Evolutionary conservation across 2,888 invertebrate genomes (phyloP).

Genomic region (Diarsia rubi): DNA sequence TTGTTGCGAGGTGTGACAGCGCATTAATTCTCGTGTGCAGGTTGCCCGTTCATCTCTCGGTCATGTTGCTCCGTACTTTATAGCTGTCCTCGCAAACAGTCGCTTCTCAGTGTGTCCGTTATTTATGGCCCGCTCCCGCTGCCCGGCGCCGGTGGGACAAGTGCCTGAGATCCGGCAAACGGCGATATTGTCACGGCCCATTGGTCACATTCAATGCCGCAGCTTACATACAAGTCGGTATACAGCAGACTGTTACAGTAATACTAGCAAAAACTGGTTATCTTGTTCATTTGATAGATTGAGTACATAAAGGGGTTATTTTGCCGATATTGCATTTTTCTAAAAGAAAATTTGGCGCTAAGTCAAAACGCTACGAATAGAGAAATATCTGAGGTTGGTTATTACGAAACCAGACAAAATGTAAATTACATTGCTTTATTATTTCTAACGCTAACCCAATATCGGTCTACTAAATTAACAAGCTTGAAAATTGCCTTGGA

Average conservation of each 20-base stretch:
- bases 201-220: slow-evolving; percentile 81
- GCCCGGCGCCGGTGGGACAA: slow-evolving; percentile 46
- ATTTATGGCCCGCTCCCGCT: slow-evolving; percentile 37
- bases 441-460: background rate
- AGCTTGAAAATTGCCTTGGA: slow-evolving; percentile 6
- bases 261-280: slow-evolving; percentile 43
- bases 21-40: slow-evolving; percentile 28
- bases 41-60: slow-evolving; percentile 41
- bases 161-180: slow-evolving; percentile 61
- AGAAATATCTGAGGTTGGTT: background rate
- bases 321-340: background rate
- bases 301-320: background rate
- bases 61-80: slow-evolving; percentile 33
- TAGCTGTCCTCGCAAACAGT: slow-evolving; percentile 28
- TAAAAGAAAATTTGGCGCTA: background rate
- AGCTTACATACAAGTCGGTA: slow-evolving; percentile 48
- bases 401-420: slow-evolving; percentile 2
- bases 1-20: slow-evolving; percentile 40
- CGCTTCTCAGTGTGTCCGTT: slow-evolving; percentile 30
- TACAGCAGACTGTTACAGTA: slow-evolving; percentile 45
- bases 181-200: slow-evolving; percentile 77
- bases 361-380: slow-evolving; percentile 3
- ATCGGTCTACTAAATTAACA: slow-evolving; percentile 7
- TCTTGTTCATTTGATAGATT: slow-evolving; percentile 21
- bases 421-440: background rate